Evolutionary conservation across 2,797 vertebrate species (phyloP), one percentile per base, ranked within the genome.

Genomic region (Crenuchus spilurus): DNA sequence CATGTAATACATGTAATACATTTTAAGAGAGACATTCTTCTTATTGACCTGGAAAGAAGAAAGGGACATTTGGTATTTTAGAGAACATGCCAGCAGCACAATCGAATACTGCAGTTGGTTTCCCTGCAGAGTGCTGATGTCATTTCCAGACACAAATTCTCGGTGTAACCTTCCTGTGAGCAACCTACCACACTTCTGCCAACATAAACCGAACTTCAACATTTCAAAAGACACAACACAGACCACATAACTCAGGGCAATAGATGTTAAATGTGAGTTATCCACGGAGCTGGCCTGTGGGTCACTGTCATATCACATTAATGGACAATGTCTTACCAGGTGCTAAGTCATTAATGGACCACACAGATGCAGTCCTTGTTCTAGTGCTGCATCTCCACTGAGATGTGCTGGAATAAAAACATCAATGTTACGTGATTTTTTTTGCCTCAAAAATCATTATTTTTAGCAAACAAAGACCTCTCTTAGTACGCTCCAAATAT

Each of bases 141-240:
- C 63, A 72, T 70, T 82, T 84, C 69, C 76, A 83, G 78, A 81
- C 77, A 67, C 64, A 9, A 64, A 51, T 63, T 67, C 75, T 75
- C 70, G 18, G 57, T 70, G 49, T 65, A 71, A 58, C 64, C 7
- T 49, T 61, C 28, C 51, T 54, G 72, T 70, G 65, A 77, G 60
- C 57, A 77, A 49, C 44, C 8, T 22, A 55, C 20, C n/a, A 24
- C 57, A 74, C 61, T 67, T 58, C 44, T 18, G 71, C 75, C 77
- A 84, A 80, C 55, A 79, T 68, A 70, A 79, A 76, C 68, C 30
- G 41, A 67, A n/a, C 51, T 69, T 14, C 75, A 68, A 14, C 46
- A 75, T 76, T 60, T 65, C 64, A 70, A 63, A 61, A 60, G 37
- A 83, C 65, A 69, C 48, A 51, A 24, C 1, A 20, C 57, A 64